Base-by-base conservation (phyloP, 2,888 invertebrate genomes). In the Achlya flavicornis region DNA sequence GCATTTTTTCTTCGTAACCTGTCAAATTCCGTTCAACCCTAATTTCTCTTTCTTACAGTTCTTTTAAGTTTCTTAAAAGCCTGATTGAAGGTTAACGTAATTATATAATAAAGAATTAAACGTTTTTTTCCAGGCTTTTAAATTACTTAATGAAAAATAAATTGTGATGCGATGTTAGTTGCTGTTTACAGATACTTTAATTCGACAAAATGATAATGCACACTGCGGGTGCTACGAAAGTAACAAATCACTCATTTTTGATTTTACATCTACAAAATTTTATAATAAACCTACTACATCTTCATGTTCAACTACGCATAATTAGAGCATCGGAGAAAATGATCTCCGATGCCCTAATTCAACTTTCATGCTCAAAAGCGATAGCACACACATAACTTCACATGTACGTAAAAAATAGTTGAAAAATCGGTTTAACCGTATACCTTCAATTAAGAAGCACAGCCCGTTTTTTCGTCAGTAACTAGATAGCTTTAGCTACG, bases 401-500 rank as follows among this genome's bases (percentile, higher is more conserved):
- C 19, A 16, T 53, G 53, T 10, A 53, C 53, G 53, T 53, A 53
- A 19, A 53, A 19, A 19, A 19, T 2, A 10, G 16, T 53, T 53
- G 1, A 19, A 19, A 53, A 53, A 53, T 19, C 53, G 53, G 16
- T 53, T 53, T 53, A 53, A 53, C 53, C n/a, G 53, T 53, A 53
- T 53, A 53, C 53, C 53, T 53, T 53, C 53, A 53, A 53, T 53
- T 53, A 53, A 19, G 53, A 53, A 53, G 19, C 19, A 53, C 53
- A 53, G 53, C 43, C 14, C 26, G 26, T 19, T 60, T 59, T 60
- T 60, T 41, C 41, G 41, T 41, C 41, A 60, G 41, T 26, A 26
- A 19, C 12, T 19, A 41, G 60, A 43, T 60, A 43, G 43, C 38
- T 61, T 59, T 69, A 63, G 57, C 62, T 66, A 61, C 62, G 63